phyloP scores from a whole-genome alignment of 2,113 vertebrate species.

The Cygnus buccinator region DNA sequence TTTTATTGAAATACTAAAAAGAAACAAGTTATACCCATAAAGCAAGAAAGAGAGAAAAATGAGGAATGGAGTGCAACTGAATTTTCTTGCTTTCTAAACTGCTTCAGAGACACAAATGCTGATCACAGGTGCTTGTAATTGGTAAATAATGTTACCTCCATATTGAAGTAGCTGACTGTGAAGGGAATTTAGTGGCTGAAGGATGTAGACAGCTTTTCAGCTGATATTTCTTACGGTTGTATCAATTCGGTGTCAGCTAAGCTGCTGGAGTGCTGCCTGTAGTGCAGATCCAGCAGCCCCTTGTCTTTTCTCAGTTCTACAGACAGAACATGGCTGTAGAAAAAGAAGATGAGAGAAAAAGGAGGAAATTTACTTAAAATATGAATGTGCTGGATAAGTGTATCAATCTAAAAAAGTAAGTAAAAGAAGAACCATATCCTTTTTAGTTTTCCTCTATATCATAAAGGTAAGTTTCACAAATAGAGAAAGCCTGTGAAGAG shows the following conservation, averaged over 20 bases:
- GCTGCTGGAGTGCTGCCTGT: not conserved
- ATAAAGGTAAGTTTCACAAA: not conserved
- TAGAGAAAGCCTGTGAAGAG: not conserved
- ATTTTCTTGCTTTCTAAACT: not conserved
- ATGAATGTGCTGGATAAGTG: not conserved
- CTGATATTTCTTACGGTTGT: not conserved
- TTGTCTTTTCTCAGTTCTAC: not conserved
- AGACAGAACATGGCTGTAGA: not conserved
- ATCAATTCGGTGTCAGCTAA: not conserved
- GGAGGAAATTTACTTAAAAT: not conserved
- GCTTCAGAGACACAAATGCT: not conserved
- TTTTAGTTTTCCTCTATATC: not conserved
- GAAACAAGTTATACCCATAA: not conserved
- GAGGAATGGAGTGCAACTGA: not conserved
- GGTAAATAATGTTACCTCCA: not conserved
- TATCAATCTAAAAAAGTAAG: not conserved
- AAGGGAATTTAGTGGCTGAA: not conserved
- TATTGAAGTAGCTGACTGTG: no score
- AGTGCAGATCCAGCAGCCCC: not conserved
- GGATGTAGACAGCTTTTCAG: not conserved
- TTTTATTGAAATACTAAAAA: not conserved
- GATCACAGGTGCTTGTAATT: accelerated
- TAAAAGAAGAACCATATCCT: not conserved
- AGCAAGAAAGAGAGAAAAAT: not conserved
- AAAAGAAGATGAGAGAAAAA: not conserved